A percentile compares a stretch with the other conserved stretches of the same genome.
Evolutionary conservation across 30 jellyfish, hydroid and myxozoan genomes (phyloP).

Genomic region (Hydractinia symbiolongicarpus): DNA sequence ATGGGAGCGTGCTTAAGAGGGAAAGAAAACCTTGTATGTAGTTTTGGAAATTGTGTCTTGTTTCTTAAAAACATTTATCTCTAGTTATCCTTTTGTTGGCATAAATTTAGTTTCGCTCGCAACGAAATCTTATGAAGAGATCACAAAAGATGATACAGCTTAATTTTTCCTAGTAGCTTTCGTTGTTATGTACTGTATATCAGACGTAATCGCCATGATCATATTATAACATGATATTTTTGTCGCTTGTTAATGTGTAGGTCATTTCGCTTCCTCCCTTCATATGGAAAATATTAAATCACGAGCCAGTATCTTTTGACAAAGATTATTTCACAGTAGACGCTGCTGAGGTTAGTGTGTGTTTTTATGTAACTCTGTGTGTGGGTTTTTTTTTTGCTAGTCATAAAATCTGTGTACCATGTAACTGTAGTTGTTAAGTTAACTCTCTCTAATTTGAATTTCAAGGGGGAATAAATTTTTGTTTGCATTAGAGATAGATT

Average conservation of each 20-base stretch:
- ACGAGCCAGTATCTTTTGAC: slow-evolving; percentile 62
- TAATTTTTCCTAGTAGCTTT: background rate
- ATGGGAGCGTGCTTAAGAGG: slow-evolving; percentile 91
- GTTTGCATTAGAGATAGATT: too few relatives aligned
- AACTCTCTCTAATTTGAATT: too few relatives aligned
- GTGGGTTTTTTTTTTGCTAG: too few relatives aligned
- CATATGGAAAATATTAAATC: slow-evolving; percentile 66
- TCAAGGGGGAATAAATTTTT: too few relatives aligned
- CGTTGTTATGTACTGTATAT: too few relatives aligned
- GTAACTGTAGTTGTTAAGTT: too few relatives aligned
- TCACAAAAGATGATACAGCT: background rate
- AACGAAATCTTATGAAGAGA: background rate
- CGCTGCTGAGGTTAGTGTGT: slow-evolving; percentile 66
- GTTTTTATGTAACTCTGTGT: too few relatives aligned
- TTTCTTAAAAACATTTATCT: background rate
- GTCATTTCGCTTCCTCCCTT: slow-evolving; percentile 65
- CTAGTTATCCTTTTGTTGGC: background rate
- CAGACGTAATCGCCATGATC: too few relatives aligned
- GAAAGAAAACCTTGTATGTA: slow-evolving; percentile 60
- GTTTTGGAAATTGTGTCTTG: background rate
- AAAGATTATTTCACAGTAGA: slow-evolving; percentile 81
- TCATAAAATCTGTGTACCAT: too few relatives aligned
- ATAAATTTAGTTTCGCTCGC: background rate
- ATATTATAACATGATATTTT: background rate
- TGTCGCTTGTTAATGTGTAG: slow-evolving; percentile 8